Base-by-base conservation (phyloP, 1,140 invertebrate species). In the Bombus huntii region DNA sequence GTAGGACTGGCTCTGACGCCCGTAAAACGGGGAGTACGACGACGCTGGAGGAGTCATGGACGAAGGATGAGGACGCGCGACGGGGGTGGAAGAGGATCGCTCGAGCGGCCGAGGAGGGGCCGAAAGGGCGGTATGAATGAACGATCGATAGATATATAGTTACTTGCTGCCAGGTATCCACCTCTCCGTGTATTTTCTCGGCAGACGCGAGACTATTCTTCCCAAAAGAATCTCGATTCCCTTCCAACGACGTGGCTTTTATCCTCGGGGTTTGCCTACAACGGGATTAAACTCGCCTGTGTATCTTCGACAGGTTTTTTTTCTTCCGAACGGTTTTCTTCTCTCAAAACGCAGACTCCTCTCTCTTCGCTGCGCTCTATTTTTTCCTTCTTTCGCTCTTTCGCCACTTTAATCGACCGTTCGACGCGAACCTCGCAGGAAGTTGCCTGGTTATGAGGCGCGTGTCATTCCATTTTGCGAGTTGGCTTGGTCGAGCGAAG, bases 121-220 rank as follows among this genome's bases (percentile, higher is more conserved):
- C 87, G 89, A 89, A 92, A 93, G 91, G 91, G 91, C 89, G 89
- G 91, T 81, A 94, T 94, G 94, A 94, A 94, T 94, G 93, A 94
- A 94, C 93, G 93, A 94, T 94, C 93, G 90, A 94, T 94, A 94
- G 93, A 92, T 92, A 94, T 94, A 94, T 94, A 94, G 90, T 88
- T 89, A 86, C 84, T 85, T 85, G 79, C 88, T 79, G 66, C 79
- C 71, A 87, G 84, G 78, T 89, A 88, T 62, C 73, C 83, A 87
- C 88, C 84, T 87, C 91, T 42, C n/a, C 25, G 34, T 84, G 13
- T 59, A 47, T 79, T 84, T 79, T 59, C 76, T 59, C 39, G 15
- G 3, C 2, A 44, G 42, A 31, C 34, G 42, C 31, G 10, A 34
- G 10, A 18, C 22, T 34, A 6, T 70, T 62, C 42, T 66, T 44